Conservation (phyloP, 1,140 invertebrate genomes). For the Glossosoma conforme region DNA sequence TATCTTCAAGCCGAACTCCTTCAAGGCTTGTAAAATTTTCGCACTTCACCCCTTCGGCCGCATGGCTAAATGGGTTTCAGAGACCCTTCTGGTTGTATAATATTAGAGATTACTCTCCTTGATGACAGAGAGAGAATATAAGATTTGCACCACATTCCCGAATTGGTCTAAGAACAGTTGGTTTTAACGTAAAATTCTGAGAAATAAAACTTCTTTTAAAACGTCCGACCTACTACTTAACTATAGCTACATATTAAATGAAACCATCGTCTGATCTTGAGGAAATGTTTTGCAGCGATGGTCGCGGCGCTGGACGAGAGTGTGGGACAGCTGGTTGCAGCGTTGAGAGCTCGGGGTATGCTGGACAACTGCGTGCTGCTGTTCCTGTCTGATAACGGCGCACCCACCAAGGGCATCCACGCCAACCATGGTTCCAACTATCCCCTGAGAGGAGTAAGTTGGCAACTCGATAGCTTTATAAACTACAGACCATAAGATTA, state of each 20-base stretch:
- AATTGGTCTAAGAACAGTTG: too few relatives aligned
- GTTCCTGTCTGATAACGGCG: constrained; percentile 79
- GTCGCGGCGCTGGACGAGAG: constrained; percentile 82
- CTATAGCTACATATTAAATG: neutral
- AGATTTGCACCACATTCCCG: too few relatives aligned
- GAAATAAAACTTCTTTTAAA: too few relatives aligned
- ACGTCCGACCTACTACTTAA: neutral
- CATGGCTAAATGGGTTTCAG: too few relatives aligned
- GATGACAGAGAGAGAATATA: too few relatives aligned
- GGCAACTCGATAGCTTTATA: neutral
- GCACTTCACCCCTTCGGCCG: too few relatives aligned
- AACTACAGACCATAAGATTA: too few relatives aligned
- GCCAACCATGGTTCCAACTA: constrained; percentile 81
- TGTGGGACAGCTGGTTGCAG: constrained; percentile 69
- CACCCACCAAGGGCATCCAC: constrained; percentile 63
- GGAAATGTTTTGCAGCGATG: constrained; percentile 64
- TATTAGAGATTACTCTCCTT: too few relatives aligned
- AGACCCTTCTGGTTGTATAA: too few relatives aligned
- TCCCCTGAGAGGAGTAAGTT: constrained; percentile 72
- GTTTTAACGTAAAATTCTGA: too few relatives aligned
- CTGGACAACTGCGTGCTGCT: constrained; percentile 64
- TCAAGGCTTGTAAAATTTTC: too few relatives aligned
- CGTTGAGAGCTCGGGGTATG: constrained; percentile 53
- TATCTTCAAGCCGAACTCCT: too few relatives aligned
- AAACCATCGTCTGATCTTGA: neutral